Conservation (phyloP, 30 jellyfish, hydroid and myxozoan genomes). For the Sanderia malayensis region DNA sequence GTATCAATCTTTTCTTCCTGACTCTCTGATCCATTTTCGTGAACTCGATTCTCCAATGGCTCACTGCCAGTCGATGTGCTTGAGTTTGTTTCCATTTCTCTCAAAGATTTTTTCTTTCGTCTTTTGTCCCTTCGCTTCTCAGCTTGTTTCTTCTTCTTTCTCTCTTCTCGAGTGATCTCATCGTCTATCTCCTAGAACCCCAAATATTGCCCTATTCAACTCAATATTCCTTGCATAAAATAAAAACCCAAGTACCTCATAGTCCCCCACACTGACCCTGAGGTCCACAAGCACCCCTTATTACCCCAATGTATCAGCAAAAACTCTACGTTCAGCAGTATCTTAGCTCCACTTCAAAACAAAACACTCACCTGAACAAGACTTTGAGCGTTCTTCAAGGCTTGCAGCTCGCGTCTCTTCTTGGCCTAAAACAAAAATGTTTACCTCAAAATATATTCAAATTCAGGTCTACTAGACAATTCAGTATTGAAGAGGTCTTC, state of each 20-base stretch:
- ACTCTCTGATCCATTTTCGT: constrained; percentile 48
- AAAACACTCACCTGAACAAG: constrained; percentile 86
- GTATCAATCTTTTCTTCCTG: constrained; percentile 55
- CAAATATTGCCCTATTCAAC: no score
- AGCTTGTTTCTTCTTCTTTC: constrained; percentile 91
- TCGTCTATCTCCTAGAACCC: constrained; percentile 99
- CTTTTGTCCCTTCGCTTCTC: constrained; percentile 95
- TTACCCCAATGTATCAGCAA: no score
- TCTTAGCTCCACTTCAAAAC: no score
- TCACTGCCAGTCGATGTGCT: constrained; percentile 40
- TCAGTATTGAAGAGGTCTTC: no score
- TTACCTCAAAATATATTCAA: no score
- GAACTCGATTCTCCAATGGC: constrained; percentile 75
- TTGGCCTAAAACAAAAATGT: constrained; percentile 57
- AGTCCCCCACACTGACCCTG: no score
- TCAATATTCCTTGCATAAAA: no score
- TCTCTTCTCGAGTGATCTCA: constrained; percentile 91
- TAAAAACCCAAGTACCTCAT: no score
- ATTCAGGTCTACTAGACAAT: no score
- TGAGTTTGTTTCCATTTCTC: constrained; percentile 59
- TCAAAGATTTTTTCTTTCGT: constrained; percentile 65
- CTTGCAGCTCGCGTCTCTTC: constrained; percentile 85
- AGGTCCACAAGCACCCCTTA: no score
- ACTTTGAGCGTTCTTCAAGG: constrained; percentile 91
- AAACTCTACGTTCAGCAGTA: no score